These are phyloP conservation scores for Hirundo rustica DNA, from an alignment of 2,797 vertebrate genomes.

Conservation along the genomic window DNA sequence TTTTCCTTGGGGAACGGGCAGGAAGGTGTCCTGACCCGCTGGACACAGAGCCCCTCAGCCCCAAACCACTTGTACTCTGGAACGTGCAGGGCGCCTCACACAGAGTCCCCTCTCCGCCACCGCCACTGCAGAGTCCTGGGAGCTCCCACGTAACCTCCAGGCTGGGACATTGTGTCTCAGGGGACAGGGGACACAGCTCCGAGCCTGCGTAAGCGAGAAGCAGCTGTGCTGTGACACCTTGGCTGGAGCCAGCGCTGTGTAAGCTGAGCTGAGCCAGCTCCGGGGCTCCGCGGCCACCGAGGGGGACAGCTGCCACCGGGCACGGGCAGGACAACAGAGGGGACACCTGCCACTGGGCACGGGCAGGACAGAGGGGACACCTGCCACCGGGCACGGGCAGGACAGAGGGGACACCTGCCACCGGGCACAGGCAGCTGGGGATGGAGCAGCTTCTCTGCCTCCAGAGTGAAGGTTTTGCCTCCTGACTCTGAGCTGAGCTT, in stretches of 20 bases:
- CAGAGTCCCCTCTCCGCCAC: background rate
- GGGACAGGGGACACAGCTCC: conserved; percentile 71
- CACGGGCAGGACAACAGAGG: background rate
- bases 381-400: background rate
- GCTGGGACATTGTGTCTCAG: conserved; percentile 74
- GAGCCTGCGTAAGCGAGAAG: conserved; percentile 61
- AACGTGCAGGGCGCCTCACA: background rate
- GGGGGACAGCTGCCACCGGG: background rate
- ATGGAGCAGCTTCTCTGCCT: background rate
- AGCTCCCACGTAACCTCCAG: conserved; percentile 73
- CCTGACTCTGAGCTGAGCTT: background rate
- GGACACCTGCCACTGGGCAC: background rate
- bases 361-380: background rate
- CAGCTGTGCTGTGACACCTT: conserved; percentile 58
- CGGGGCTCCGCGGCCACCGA: background rate
- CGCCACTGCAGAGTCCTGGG: fast-evolving
- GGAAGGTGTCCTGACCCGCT: background rate
- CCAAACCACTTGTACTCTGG: background rate
- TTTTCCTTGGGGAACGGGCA: background rate
- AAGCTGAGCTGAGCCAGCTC: conserved; percentile 26
- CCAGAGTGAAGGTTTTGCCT: background rate
- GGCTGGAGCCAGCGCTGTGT: conserved; percentile 66
- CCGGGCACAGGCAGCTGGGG: background rate
- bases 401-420: background rate
- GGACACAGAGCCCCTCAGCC: background rate